Evolutionary conservation across 2,888 invertebrate genomes (phyloP), one percentile per base, ranked within the genome.

Genomic region (Brenthis daphne): DNA sequence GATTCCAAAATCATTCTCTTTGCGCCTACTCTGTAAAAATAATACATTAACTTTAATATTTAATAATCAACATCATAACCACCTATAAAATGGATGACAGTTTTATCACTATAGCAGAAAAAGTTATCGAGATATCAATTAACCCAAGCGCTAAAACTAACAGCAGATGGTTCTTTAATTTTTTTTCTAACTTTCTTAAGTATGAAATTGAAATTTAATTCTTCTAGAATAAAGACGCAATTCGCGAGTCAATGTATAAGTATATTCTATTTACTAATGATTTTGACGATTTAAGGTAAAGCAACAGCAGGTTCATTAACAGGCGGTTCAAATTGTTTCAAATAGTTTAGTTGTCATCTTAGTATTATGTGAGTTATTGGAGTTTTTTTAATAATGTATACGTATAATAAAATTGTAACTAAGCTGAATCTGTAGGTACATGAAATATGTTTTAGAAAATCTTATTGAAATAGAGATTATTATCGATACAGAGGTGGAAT

Each of bases 251-350:
- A 60, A 33, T 0, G 12, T 33, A 1, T n/a, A 37, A 3, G 0
- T 50, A 50, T 29, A 50, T 29, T 60, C 12, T 1, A 11, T 11
- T 8, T 11, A 43, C 37, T 43, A 43, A 43, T 11, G 37, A 43
- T 43, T 43, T 43, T 11, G 37, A 8, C 11, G 8, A 43, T 43
- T 43, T 11, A 43, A 43, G 11, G 8, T 43, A 11, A 50, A 29
- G 60, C 50, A 50, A 60, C 60, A 60, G 60, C 50, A 60, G 60
- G 60, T 50, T 16, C 50, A 60, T 50, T 50, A 50, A 60, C 60
- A 50, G 50, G 60, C 60, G 60, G 60, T 50, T 48, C 60, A 50
- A 60, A 60, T 60, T 43, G 37, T 43, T 43, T 43, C 11, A 43
- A 43, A 43, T 11, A 43, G 37, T 43, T 11, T 29, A 60, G 33